Conservation (phyloP, 2,113 vertebrate genomes). For the Nannobrachium achirus region DNA sequence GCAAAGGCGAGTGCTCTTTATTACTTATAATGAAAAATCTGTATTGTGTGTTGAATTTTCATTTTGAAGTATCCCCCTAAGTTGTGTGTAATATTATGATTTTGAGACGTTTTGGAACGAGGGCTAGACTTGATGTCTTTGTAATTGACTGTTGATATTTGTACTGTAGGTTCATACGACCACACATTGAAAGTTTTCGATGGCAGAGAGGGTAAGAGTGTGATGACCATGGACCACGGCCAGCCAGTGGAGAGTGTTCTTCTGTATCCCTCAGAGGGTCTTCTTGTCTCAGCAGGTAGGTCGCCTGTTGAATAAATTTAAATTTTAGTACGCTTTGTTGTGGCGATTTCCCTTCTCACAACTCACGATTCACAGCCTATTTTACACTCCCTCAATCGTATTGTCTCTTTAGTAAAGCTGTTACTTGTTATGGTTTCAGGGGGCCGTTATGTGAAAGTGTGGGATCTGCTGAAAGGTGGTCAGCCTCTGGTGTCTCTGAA, state of each 20-base stretch:
- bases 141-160: neutral
- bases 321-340: too few species aligned
- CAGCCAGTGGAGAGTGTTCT: slow-evolving; percentile 96
- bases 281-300: slow-evolving; percentile 95
- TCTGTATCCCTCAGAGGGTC: slow-evolving; percentile 93
- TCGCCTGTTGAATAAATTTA: neutral
- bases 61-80: too few species aligned
- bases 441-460: slow-evolving; percentile 93
- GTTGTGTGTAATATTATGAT: too few species aligned
- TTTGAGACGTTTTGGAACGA: neutral
- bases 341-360: too few species aligned
- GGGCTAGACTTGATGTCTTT: neutral
- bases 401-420: too few species aligned
- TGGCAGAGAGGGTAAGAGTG: slow-evolving; percentile 84
- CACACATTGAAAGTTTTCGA: slow-evolving; percentile 95
- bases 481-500: slow-evolving; percentile 92
- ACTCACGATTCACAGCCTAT: too few species aligned
- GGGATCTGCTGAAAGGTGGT: slow-evolving; percentile 95
- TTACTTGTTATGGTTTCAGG: slow-evolving; percentile 73
- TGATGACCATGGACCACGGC: slow-evolving; percentile 91
- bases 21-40: too few species aligned
- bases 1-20: too few species aligned
- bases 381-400: too few species aligned
- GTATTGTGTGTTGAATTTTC: too few species aligned
- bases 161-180: slow-evolving; percentile 90